Evolutionary conservation across 2,113 vertebrate genomes (phyloP), one percentile per base, ranked within the genome.

Genomic region (Rhinolophus sinicus): DNA sequence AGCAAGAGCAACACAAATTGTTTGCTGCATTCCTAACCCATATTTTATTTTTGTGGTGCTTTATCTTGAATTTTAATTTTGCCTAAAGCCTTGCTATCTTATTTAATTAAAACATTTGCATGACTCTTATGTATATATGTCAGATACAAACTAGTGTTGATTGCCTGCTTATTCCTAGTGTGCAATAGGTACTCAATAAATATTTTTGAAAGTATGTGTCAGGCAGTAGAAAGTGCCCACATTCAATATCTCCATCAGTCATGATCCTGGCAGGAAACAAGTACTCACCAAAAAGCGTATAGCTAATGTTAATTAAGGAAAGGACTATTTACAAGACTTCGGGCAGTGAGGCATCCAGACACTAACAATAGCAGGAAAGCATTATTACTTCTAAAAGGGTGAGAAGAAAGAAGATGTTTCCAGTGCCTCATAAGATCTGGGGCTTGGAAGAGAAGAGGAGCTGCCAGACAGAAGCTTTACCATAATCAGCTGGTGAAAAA

Each of bases 21-120:
- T 54, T 52, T 56, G 50, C 33, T 90, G 1, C 9, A 40, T 35
- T 70, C 47, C 94, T 70, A 83, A 64, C 19, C 13, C 10, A 14
- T 33, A 64, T 50, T 87, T 90, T 91, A 88, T 86, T 69, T 88
- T 73, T 13, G 2, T 52, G n/a, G 22, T 73, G 5, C 5, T 86
- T 92, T 86, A 75, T 72, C 73, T 92, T 69, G 38, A 92, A 40
- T 89, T 96, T 94, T 69, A 83, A 76, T 83, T 96, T 56, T 93
- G 22, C 22, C 62, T 62, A 82, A 88, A 88, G 6, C 21, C 13
- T 85, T 92, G 30, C 16, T 80, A 38, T 58, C 44, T 62, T 60
- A 40, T 76, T 84, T 94, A 93, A 60, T n/a, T 73, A 72, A 93
- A 94, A 75, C 19, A 62, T 72, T 88, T 88, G 0, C 33, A 93